These are phyloP conservation scores for Mesocentrotus franciscanus DNA, from an alignment of 53 echinoderm and acorn worm species.

Conservation along the genomic window DNA sequence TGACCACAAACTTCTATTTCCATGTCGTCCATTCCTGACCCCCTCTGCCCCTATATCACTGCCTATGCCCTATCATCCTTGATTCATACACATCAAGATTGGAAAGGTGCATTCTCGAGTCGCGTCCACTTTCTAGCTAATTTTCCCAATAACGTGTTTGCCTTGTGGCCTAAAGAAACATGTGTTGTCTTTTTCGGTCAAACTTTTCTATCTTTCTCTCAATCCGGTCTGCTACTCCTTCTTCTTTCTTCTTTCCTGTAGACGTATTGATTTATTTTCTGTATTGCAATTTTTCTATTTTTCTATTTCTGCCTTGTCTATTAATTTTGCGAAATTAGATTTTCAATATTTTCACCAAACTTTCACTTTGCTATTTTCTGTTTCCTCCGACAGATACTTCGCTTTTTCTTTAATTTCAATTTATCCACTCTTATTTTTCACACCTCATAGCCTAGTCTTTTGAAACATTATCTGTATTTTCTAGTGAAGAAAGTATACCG, in stretches of 20 bases:
- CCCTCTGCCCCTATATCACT: not conserved
- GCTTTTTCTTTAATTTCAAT: too few relatives aligned
- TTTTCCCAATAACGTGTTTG: constrained; percentile 44
- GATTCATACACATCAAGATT: not conserved
- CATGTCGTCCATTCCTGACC: not conserved
- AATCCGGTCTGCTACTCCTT: not conserved
- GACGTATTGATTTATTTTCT: not conserved
- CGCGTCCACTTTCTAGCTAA: constrained; percentile 11
- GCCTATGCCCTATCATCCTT: not conserved
- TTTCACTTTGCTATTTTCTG: too few relatives aligned
- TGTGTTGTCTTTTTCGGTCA: not conserved
- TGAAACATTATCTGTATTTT: too few relatives aligned
- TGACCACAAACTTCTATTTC: too few relatives aligned
- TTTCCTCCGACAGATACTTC: too few relatives aligned
- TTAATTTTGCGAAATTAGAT: not conserved
- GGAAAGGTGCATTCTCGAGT: not conserved
- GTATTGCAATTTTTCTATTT: not conserved
- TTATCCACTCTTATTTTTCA: too few relatives aligned
- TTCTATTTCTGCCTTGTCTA: not conserved
- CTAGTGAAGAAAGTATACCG: too few relatives aligned
- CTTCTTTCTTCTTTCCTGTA: not conserved
- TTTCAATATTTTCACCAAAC: not conserved
- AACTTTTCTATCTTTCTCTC: not conserved
- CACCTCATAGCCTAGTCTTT: too few relatives aligned
- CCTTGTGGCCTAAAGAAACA: constrained; percentile 39